Base-by-base conservation (phyloP, 2,888 invertebrate genomes). In the Temnothorax rugatulus region DNA sequence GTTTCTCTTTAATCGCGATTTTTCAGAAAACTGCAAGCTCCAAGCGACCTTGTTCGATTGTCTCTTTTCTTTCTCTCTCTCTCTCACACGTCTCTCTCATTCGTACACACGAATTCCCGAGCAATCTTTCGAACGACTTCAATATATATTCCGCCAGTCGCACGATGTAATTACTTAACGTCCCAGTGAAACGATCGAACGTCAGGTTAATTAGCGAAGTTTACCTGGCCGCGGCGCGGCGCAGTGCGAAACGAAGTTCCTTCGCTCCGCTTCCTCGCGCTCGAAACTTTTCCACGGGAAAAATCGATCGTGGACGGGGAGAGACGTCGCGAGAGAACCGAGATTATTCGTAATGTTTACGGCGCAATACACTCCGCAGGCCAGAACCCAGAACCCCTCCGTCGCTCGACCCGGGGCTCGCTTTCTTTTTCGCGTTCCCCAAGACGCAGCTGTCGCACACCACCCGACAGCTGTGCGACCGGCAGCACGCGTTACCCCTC, bases 381-480 rank as follows among this genome's bases (percentile, higher is more conserved):
- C 64, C 21, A 7, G 50, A 29, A 54, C 71, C 83, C 15, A 1
- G 25, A 74, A 63, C 44, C 74, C 64, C 44, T 63, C 25, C 21
- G 41, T 38, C 18, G 75, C 68, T 64, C 18, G 9, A 7, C 47
- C 25, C 44, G 15, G 38, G 54, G 25, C 41, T 52, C 44, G 57
- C 59, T 82, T 82, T 82, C 59, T 83, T 82, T 82, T 76, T 18
- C 83, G 83, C 47, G 66, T 44, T 59, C 34, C 71, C 63, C 83
- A 88, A 89, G 90, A 91, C 84, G 93, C 93, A 93, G 93, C 93
- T 93, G 93, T 93, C 90, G 87, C 84, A 13, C 57, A 38, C 57
- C 75, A 75, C 83, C 38, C 86, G 90, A 90, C 93, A 93, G 93
- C 92, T 93, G 93, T 90, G 83, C 86, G 86, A 88, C 88, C 84